phyloP scores from a whole-genome alignment of 2,113 vertebrate genomes.

The Columba janthina region DNA sequence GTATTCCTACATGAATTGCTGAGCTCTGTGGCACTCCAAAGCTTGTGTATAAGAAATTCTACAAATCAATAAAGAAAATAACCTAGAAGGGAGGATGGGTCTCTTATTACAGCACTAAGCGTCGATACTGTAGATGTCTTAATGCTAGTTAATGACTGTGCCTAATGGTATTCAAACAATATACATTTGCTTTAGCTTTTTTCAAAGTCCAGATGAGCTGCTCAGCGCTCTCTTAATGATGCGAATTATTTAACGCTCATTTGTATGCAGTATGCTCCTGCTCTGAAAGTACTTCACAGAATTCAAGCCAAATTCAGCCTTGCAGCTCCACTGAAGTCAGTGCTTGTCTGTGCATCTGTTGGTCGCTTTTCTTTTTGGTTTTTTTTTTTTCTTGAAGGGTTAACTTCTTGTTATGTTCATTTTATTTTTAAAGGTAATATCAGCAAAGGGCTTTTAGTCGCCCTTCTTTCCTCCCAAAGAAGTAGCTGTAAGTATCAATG shows the following conservation, averaged over 20 bases:
- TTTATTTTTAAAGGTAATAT: not conserved
- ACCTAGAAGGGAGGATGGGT: not conserved
- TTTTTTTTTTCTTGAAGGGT: not conserved
- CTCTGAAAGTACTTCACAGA: conserved; percentile 36
- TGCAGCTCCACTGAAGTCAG: conserved; percentile 22
- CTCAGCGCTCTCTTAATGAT: conserved; percentile 49
- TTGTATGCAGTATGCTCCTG: conserved; percentile 56
- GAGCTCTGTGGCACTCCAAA: not conserved
- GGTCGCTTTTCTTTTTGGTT: not conserved
- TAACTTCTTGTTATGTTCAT: not conserved
- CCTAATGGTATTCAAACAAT: conserved; percentile 38
- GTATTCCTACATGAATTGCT: not conserved
- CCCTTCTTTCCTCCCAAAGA: not conserved
- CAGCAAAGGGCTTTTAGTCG: not conserved
- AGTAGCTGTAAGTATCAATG: not conserved
- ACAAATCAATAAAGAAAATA: conserved; percentile 44
- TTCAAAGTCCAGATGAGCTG: conserved; percentile 50
- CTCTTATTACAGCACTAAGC: not conserved
- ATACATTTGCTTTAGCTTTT: conserved; percentile 48
- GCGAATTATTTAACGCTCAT: conserved; percentile 57
- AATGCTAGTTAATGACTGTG: conserved; percentile 36
- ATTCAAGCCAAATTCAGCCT: conserved; percentile 48
- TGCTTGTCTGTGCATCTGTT: conserved; percentile 25
- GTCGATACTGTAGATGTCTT: conserved; percentile 6
- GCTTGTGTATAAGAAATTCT: not conserved